Evolutionary conservation across 2,888 invertebrate genomes (phyloP), one percentile per base, ranked within the genome.

Genomic region (Sphecodes monilicornis): DNA sequence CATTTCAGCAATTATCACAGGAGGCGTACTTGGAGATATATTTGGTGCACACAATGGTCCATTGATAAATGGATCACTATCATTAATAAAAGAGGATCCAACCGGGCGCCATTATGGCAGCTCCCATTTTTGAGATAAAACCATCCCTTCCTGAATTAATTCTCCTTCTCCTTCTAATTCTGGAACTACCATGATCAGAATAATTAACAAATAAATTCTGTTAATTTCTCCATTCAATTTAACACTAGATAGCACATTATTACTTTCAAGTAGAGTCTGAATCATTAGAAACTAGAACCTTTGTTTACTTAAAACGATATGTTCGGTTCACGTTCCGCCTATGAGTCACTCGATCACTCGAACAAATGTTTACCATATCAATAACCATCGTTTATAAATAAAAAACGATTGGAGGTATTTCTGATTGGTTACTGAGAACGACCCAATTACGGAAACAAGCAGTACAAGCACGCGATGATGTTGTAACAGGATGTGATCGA

Each of bases 401-500:
- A 36, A 66, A 66, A 36, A 36, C 11, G 4, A 36, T 10, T 22
- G 22, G 3, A 66, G 66, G 29, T 66, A 66, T 66, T 22, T 22
- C 32, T 22, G 36, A 22, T 11, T 36, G 66, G 18, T n/a, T 8
- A 66, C 22, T 22, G 36, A 66, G 11, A 18, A 36, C 36, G 36
- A n/a, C 0, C 22, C 22, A 66, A 66, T 66, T 66, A 22, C 22
- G n/a, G 13, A 39, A 68, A 68, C 68, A 68, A 68, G 3, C 22
- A 66, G 13, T 5, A 0, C 39, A 39, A n/a, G 39, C 54, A 54
- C 26, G 43, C 41, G 26, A 74, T 74, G 16, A 29, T 74, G 73
- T 18, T 29, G 29, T 64, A 74, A 60, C 74, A 64, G n/a, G 68
- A 68, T 39, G 13, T 68, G 68, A 68, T 68, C n/a, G 68, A 68